phyloP scores from a whole-genome alignment of 2,888 invertebrate genomes.

The Sepioteuthis lessoniana region DNA sequence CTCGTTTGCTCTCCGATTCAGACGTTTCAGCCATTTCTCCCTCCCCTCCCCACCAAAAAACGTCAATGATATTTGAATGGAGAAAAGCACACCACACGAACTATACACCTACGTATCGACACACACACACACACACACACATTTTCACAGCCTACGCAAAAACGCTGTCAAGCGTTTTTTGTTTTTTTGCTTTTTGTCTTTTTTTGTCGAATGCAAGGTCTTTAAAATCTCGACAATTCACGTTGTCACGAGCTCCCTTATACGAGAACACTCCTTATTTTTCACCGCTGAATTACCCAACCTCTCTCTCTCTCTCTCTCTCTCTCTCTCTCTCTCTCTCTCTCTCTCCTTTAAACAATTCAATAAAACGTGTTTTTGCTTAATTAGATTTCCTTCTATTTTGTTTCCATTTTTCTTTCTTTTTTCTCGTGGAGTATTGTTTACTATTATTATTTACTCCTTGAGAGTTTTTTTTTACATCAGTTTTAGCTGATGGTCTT shows the following conservation, averaged over 20 bases:
- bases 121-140: not conserved
- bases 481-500: too few species aligned
- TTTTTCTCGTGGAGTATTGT: too few species aligned
- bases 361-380: not conserved
- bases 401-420: not conserved
- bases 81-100: not conserved
- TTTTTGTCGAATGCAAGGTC: not conserved
- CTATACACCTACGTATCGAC: not conserved
- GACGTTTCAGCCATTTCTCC: too few species aligned
- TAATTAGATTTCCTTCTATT: not conserved
- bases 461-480: too few species aligned
- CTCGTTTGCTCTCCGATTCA: too few species aligned
- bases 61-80: not conserved
- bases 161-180: not conserved
- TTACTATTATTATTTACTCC: too few species aligned
- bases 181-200: too few species aligned
- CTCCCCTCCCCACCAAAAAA: not conserved
- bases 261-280: not conserved
- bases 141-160: not conserved
- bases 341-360: not conserved
- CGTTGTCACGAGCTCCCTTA: not conserved
- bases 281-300: not conserved
- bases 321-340: not conserved
- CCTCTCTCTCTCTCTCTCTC: too few species aligned
- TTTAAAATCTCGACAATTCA: conserved; percentile 14